Base-by-base conservation (phyloP, 2,888 invertebrate species). In the Euspilapteryx auroguttella region DNA sequence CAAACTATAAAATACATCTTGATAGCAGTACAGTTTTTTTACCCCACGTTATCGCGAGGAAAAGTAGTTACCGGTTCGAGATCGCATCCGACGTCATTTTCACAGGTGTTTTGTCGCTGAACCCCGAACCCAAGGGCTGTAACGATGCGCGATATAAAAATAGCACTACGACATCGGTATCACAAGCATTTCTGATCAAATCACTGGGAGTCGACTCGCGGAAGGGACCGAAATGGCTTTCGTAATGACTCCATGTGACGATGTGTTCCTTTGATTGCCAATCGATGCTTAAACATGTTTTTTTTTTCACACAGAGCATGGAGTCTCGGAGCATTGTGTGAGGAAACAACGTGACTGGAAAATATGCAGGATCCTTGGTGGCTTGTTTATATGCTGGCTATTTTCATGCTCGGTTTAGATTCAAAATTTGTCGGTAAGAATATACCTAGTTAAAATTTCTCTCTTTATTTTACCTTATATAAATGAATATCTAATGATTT, bases 31-130 rank as follows among this genome's bases (percentile, higher is more conserved):
- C n/a, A n/a, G n/a, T n/a, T n/a, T n/a, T n/a, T n/a, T n/a, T n/a
- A n/a, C 49, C 41, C 42, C 44, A 47, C 56, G 59, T 63, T 66
- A 64, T 66, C 64, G 49, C 46, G 44, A 62, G 66, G 68, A 65
- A 68, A 63, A 61, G 66, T 66, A 71, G 71, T 75, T 73, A 73
- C 73, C 69, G 73, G 73, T 55, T 44, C 40, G 44, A 51, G 55
- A 68, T 68, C 63, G 55, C 59, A 55, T 61, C 65, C 65, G 57
- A 38, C 29, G 57, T 57, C 58, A 51, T 61, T 62, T 52, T n/a
- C 40, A 41, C 42, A 47, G 50, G 47, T 45, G 40, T 39, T 56
- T 45, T 47, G 51, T 55, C 43, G 45, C n/a, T n/a, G n/a, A n/a
- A n/a, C n/a, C n/a, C n/a, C n/a, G n/a, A n/a, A n/a, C n/a, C n/a